phyloP scores from a whole-genome alignment of 2,888 invertebrate genomes.

The Lacanobia wlatinum region DNA sequence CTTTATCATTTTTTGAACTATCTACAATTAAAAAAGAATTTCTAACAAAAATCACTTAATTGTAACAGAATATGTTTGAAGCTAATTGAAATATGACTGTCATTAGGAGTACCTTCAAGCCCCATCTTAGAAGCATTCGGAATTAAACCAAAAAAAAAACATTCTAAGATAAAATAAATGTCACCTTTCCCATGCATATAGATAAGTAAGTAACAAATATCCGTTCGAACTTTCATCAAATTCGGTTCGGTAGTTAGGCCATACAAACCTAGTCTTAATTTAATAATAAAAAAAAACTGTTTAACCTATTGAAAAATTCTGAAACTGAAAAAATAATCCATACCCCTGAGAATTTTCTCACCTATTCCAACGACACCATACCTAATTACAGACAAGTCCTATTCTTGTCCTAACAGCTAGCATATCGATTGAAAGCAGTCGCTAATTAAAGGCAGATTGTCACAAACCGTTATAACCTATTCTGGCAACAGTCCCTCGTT shows the following conservation, averaged over 20 bases:
- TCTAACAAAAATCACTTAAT: background rate
- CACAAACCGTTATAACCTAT: constrained; percentile 37
- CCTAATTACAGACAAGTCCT: background rate
- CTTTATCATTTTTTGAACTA: background rate
- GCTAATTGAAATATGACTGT: background rate
- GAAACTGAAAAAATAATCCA: constrained; percentile 10
- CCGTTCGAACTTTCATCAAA: background rate
- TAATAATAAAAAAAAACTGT: background rate
- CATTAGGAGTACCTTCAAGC: too few species aligned
- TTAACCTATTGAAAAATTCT: background rate
- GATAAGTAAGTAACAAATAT: background rate
- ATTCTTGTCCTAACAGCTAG: constrained; percentile 16
- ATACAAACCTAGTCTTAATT: background rate
- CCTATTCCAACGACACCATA: background rate
- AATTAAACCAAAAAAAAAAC: too few species aligned
- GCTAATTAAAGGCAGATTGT: constrained; percentile 43
- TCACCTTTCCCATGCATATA: too few species aligned
- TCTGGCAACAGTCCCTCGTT: constrained; percentile 28
- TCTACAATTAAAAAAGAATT: background rate
- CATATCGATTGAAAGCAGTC: constrained; percentile 10
- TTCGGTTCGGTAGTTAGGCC: background rate
- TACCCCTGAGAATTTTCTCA: constrained; percentile 1
- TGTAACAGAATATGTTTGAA: background rate
- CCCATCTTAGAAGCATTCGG: too few species aligned
- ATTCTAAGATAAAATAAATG: too few species aligned